Conservation (phyloP, 2,888 invertebrate species). For the Lepidochrysops patricia region DNA sequence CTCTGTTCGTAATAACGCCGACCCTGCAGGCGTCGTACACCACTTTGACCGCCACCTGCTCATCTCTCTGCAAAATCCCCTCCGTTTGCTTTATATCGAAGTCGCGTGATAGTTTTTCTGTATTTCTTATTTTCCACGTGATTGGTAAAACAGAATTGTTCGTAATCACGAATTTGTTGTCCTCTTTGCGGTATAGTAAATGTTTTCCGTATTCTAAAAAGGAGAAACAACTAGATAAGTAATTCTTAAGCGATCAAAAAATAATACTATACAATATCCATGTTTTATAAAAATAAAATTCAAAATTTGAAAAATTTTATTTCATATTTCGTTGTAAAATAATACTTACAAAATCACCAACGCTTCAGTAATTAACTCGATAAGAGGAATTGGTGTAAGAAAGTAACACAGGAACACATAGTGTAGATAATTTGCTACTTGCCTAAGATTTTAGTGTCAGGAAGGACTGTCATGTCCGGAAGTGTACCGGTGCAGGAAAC, state of each 20-base stretch:
- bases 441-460: constrained; percentile 55
- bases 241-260: background rate
- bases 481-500: constrained; percentile 68
- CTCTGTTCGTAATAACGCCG: constrained; percentile 49
- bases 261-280: background rate
- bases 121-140: constrained; percentile 69
- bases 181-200: constrained; percentile 64
- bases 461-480: constrained; percentile 64
- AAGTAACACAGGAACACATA: too few relatives aligned
- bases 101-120: constrained; percentile 51
- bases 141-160: constrained; percentile 74
- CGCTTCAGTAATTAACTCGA: too few relatives aligned
- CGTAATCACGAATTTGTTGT: constrained; percentile 62
- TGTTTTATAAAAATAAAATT: too few relatives aligned
- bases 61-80: constrained; percentile 56
- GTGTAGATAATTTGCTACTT: constrained; percentile 21
- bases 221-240: constrained; percentile 1
- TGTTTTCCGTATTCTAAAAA: constrained; percentile 69
- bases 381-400: too few relatives aligned
- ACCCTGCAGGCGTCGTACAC: constrained; percentile 64
- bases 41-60: constrained; percentile 61
- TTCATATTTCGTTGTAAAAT: too few relatives aligned
- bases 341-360: too few relatives aligned
- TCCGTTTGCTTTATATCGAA: constrained; percentile 58
- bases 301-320: too few relatives aligned